Percentiles rank a stretch among this genome's conserved stretches.
These are phyloP conservation scores for Trichosurus vulpecula DNA, from an alignment of 2,797 vertebrate genomes.

Conservation along the genomic window DNA sequence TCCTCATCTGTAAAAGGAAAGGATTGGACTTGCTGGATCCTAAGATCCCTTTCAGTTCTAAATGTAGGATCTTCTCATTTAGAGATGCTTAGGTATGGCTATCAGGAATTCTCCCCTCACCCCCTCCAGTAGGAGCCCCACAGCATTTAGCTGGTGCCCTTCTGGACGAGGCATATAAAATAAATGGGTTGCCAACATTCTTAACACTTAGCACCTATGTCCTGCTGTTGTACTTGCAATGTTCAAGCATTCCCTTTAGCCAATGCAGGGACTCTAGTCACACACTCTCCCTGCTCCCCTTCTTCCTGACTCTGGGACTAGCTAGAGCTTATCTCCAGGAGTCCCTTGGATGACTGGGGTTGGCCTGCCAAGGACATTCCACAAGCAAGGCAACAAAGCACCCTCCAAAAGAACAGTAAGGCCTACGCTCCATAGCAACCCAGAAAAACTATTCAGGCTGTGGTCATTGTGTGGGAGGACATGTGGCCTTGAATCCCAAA, in stretches of 20 bases:
- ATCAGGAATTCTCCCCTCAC: not conserved
- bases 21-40: not conserved
- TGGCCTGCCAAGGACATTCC: not conserved
- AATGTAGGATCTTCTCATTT: not conserved
- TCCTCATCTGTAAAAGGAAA: not conserved
- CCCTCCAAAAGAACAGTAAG: not conserved
- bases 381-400: not conserved
- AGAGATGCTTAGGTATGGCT: not conserved
- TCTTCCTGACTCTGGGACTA: not conserved
- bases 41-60: not conserved
- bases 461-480: not conserved
- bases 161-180: not conserved
- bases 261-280: not conserved
- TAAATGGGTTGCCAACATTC: not conserved
- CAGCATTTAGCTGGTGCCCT: not conserved
- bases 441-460: not conserved
- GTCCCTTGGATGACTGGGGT: not conserved
- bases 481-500: not conserved
- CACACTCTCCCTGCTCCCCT: not conserved
- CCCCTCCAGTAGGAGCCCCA: not conserved
- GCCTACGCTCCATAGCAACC: not conserved
- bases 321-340: not conserved
- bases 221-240: not conserved
- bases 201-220: not conserved
- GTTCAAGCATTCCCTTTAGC: not conserved